Percentiles rank a stretch among this genome's conserved stretches.
Conservation (phyloP, 2,113 vertebrate genomes). For the Clupea harengus region DNA sequence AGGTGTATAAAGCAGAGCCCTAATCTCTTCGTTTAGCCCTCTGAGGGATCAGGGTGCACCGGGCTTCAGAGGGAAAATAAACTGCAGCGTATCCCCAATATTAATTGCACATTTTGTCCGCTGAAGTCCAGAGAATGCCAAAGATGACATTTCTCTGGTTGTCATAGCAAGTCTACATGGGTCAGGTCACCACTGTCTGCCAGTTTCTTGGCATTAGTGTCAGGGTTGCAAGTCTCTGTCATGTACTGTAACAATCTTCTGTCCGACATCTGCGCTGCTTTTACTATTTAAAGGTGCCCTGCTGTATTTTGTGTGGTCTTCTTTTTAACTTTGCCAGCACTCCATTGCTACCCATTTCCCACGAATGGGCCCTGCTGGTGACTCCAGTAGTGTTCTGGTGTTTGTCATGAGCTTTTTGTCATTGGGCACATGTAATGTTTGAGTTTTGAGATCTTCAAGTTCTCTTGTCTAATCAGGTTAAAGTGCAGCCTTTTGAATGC, state of each 20-base stretch:
- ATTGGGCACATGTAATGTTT: background rate
- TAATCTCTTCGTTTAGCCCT: no score
- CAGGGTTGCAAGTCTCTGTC: background rate
- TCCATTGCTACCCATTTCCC: background rate
- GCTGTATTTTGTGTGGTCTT: background rate
- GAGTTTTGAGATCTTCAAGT: background rate
- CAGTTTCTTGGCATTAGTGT: background rate
- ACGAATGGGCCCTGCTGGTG: no score
- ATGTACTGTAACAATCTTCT: no score
- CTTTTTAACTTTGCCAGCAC: background rate
- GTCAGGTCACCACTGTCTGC: background rate
- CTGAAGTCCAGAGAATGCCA: no score
- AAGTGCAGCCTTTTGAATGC: background rate
- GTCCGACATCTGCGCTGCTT: no score
- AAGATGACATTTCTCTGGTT: background rate
- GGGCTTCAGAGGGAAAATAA: no score
- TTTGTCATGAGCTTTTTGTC: background rate
- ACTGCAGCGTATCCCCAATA: background rate
- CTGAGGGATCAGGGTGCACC: no score
- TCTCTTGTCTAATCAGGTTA: background rate
- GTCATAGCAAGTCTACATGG: background rate
- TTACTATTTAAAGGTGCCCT: no score
- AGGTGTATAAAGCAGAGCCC: no score
- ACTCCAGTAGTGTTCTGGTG: background rate
- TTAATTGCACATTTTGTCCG: background rate